These are phyloP conservation scores for Heliconius eleuchia DNA, from an alignment of 1,140 invertebrate genomes.

Conservation along the genomic window DNA sequence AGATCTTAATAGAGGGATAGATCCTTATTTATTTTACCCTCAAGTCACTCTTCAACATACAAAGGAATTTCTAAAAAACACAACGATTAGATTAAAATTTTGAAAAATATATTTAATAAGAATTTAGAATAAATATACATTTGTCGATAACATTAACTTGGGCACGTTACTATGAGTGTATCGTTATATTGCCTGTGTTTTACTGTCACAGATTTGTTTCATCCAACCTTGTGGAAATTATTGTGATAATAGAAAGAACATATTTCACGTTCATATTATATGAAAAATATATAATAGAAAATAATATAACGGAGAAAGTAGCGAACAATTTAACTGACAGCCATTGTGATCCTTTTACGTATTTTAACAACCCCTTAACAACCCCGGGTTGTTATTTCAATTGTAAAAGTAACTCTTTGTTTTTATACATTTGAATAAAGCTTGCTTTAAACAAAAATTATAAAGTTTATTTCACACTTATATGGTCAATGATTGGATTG, in stretches of 20 bases:
- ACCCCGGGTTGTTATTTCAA: not conserved
- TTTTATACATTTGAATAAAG: too few species aligned
- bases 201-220: not conserved
- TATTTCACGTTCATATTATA: not conserved
- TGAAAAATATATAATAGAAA: not conserved
- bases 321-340: not conserved
- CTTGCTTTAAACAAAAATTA: too few species aligned
- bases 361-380: not conserved
- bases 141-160: too few species aligned
- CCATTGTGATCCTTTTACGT: not conserved
- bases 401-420: not conserved
- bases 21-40: too few species aligned
- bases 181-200: not conserved
- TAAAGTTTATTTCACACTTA: too few species aligned
- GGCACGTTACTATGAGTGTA: not conserved
- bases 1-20: too few species aligned
- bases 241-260: not conserved
- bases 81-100: too few species aligned
- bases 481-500: too few species aligned
- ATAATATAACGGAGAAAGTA: not conserved
- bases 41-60: too few species aligned
- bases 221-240: not conserved
- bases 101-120: too few species aligned
- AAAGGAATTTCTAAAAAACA: too few species aligned
- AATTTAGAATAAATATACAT: too few species aligned